A percentile compares a stretch with the other conserved stretches of the same genome.
Evolutionary conservation across 92 coral and sea anemone genomes (phyloP).

Genomic region (Phenganax subtilis): DNA sequence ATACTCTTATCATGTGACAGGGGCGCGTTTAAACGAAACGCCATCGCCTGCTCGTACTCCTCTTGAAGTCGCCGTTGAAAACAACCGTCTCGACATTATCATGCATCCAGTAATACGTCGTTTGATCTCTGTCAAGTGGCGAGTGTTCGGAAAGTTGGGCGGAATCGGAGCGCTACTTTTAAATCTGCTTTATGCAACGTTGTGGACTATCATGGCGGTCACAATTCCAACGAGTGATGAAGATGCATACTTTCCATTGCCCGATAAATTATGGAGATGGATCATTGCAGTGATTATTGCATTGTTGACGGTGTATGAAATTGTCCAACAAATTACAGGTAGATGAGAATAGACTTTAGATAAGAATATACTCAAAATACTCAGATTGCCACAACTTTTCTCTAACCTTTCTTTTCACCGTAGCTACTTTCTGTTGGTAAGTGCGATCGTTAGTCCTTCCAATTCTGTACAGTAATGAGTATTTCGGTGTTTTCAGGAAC

Average conservation of each 20-base stretch:
- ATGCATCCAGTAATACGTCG: constrained; percentile 41
- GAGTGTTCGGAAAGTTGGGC: constrained; percentile 35
- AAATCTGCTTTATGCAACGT: constrained; percentile 38
- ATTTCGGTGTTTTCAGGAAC: constrained; percentile 15
- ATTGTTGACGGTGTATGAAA: constrained; percentile 26
- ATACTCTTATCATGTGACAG: background rate
- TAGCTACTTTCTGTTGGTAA: background rate
- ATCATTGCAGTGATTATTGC: constrained; percentile 30
- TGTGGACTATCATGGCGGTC: constrained; percentile 40
- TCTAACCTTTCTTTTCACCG: too few relatives aligned
- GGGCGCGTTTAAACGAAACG: constrained; percentile 35
- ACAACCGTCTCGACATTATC: constrained; percentile 37
- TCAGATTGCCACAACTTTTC: background rate
- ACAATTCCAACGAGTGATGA: constrained; percentile 31
- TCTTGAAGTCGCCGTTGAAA: constrained; percentile 38
- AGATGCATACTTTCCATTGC: constrained; percentile 33
- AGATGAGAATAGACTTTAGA: background rate
- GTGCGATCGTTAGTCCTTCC: background rate
- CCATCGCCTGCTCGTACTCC: constrained; percentile 36
- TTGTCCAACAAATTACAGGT: constrained; percentile 34
- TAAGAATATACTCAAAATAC: background rate
- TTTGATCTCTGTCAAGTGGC: constrained; percentile 35
- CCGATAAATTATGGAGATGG: constrained; percentile 38
- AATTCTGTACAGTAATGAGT: background rate
- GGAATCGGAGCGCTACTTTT: constrained; percentile 34